Conservation (phyloP, 2,797 vertebrate genomes). For the Microchirus variegatus region DNA sequence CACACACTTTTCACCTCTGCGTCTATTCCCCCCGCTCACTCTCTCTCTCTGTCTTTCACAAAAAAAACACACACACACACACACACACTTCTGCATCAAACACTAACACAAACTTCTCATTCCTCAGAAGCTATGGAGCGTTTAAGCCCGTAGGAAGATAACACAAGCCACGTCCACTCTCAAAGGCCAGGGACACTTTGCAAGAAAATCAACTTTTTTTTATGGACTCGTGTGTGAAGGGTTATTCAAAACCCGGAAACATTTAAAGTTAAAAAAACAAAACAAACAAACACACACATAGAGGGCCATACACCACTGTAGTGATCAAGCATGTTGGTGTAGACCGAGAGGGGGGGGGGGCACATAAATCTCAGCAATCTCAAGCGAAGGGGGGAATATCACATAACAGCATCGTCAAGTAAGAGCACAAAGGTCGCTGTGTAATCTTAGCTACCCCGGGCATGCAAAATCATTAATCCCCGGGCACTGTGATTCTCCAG, state of each 20-base stretch:
- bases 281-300: slow-evolving; percentile 25
- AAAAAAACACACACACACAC: slow-evolving; percentile 33
- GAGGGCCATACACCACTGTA: slow-evolving; percentile 32
- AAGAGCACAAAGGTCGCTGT: slow-evolving; percentile 92
- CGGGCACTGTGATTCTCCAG: slow-evolving; percentile 77
- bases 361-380: slow-evolving; percentile 70
- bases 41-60: slow-evolving; percentile 1
- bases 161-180: slow-evolving; percentile 20
- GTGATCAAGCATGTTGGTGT: slow-evolving; percentile 51
- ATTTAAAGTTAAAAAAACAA: slow-evolving; percentile 17
- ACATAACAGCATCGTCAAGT: slow-evolving; percentile 84
- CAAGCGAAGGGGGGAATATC: slow-evolving; percentile 77
- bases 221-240: slow-evolving; percentile 33
- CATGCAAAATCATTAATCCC: slow-evolving; percentile 88
- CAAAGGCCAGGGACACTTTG: slow-evolving; percentile 30
- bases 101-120: slow-evolving; percentile 51
- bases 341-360: slow-evolving; percentile 37
- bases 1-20: slow-evolving; percentile 7
- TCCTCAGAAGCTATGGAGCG: slow-evolving; percentile 47
- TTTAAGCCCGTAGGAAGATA: slow-evolving; percentile 34
- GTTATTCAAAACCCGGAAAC: slow-evolving; percentile 34
- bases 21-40: background rate
- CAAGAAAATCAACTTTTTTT: slow-evolving; percentile 45
- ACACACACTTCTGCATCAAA: slow-evolving; percentile 17
- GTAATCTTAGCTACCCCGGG: slow-evolving; percentile 86